Base-by-base conservation (phyloP, 1,140 invertebrate genomes). In the Stratiolaelaps scimitus region DNA sequence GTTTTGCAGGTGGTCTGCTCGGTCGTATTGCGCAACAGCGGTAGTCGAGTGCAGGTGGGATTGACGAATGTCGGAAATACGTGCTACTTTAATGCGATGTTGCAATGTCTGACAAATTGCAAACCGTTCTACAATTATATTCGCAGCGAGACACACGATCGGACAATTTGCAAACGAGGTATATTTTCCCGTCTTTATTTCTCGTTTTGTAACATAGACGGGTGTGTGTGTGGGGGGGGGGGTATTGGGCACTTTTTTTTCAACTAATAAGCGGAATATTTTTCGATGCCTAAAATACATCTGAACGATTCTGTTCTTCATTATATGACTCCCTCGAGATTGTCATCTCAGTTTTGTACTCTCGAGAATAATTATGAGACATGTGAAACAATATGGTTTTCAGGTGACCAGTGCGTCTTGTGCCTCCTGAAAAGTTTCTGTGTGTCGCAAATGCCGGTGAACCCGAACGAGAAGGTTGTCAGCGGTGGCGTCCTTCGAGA, bases 41-140 rank as follows among this genome's bases (percentile, higher is more conserved):
- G 53, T 34, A 60, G 53, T 23, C 26, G 53, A 60, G 53, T 34
- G 26, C 53, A 60, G 23, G 53, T 60, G 15, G 53, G 53, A 17
- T 23, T 60, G 15, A 60, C 17, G 17, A 60, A 60, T 60, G 53
- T 60, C 10, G 53, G 53, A 26, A 60, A 60, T 23, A 60, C 53
- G 15, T 60, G 53, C 34, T 60, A 60, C 20, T 60, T 60, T 23
- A 60, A 60, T 23, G 26, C 53, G 26, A 60, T 60, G 53, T 23
- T 60, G 53, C 53, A 60, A 23, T 60, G 53, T 60, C 23, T 60
- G 23, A 60, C 53, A 17, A 60, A 60, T 34, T 60, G 53, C 53
- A 60, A 60, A 34, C 53, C 53, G 15, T 60, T 60, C 53, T 60
- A 60, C 53, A 60, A 60, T 23, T 60, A 60, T 23, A 60, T 60